Percentiles rank a stretch among this genome's conserved stretches.
These are phyloP conservation scores for Peromyscus leucopus DNA, from an alignment of 2,113 vertebrate species.

Conservation along the genomic window DNA sequence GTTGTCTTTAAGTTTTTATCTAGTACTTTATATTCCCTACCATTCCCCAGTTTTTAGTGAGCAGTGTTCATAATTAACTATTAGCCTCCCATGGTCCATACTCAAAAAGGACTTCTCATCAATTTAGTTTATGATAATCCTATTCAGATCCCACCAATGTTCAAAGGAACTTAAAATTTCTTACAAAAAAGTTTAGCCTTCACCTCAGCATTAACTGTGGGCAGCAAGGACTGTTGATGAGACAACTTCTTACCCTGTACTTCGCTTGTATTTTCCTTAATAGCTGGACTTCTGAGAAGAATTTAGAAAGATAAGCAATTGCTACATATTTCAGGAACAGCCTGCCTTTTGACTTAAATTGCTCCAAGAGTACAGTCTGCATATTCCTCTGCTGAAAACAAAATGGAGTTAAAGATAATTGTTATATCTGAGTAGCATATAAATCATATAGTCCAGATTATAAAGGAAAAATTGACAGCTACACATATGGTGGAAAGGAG, in stretches of 20 bases:
- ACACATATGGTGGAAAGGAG: slow-evolving; percentile 60
- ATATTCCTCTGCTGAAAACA: not conserved
- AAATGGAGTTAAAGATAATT: slow-evolving; percentile 8
- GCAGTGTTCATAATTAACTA: not conserved
- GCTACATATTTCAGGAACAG: not conserved
- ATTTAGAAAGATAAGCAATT: not conserved
- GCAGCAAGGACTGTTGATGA: not conserved
- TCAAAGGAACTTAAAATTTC: not conserved
- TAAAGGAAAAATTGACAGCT: slow-evolving; percentile 14
- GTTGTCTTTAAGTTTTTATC: not conserved
- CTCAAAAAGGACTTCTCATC: not conserved
- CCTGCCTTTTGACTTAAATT: not conserved
- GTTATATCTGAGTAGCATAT: not conserved
- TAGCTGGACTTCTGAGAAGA: not conserved
- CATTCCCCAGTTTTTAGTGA: not conserved
- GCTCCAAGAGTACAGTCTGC: not conserved
- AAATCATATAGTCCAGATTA: slow-evolving; percentile 15
- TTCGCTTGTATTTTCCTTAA: not conserved
- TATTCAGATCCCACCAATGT: not conserved
- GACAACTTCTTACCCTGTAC: not conserved
- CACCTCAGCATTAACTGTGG: not conserved
- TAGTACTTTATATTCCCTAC: not conserved
- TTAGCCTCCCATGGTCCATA: not conserved
- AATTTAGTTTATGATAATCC: not conserved
- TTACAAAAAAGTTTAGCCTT: not conserved